Evolutionary conservation across 2,888 invertebrate species (phyloP), one percentile per base, ranked within the genome.

Genomic region (Sesamia inferens): DNA sequence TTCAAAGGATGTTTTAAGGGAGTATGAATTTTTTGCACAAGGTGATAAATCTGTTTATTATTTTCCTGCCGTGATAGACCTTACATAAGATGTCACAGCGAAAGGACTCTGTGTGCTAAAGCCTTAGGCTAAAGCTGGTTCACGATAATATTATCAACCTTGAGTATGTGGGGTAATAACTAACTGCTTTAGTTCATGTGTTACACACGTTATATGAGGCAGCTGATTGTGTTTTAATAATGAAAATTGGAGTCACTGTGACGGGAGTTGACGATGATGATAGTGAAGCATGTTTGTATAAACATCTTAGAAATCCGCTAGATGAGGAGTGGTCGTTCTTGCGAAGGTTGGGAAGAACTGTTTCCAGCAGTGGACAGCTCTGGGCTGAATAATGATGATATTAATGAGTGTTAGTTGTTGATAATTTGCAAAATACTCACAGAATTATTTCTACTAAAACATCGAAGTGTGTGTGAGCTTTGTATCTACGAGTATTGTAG

Each of bases 131-230:
- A 74, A 69, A 81, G 81, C 79, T 69, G 66, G 78, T 79, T 78
- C 77, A 73, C 75, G 77, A 82, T 81, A 79, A 75, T 76, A 79
- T 68, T 72, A 71, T 58, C 74, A 85, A 73, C 88, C 88, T 88
- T 88, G 88, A 67, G n/a, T 78, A 83, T 83, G 84, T 87, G 81
- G 85, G 78, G 78, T 87, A 87, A 87, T 86, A 80, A 83, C 78
- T 71, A 65, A 61, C 62, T 68, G 84, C 67, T 71, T 74, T 71
- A 59, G 64, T 59, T 74, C 81, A 84, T 84, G 51, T 81, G 65
- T 59, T 62, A 66, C 63, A 81, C 68, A 47, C 63, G 63, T 62
- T 70, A 65, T 71, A 31, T 61, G 71, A 54, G 59, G 61, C 42
- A 75, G 51, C 63, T 68, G 39, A 81, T 72, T 70, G 31, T 62